Conservation (phyloP, 30 jellyfish, hydroid and myxozoan genomes). For the Clytia hemisphaerica region DNA sequence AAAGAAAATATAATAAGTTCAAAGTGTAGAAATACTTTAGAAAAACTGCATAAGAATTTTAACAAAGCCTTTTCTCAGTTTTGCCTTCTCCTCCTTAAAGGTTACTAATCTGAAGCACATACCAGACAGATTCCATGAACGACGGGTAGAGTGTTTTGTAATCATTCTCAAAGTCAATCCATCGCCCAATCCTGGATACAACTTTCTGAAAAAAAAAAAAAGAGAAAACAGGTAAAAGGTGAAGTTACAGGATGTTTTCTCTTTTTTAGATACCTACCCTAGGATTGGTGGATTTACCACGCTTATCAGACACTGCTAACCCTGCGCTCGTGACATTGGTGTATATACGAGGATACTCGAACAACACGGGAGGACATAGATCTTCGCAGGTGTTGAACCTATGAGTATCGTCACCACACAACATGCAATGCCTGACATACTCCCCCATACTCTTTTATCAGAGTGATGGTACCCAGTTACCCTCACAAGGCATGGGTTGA, state of each 20-base stretch:
- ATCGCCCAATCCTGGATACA: constrained; percentile 85
- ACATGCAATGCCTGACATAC: too few relatives aligned
- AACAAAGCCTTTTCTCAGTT: not conserved
- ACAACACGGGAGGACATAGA: too few relatives aligned
- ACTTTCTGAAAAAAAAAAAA: constrained; percentile 39
- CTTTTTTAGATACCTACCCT: too few relatives aligned
- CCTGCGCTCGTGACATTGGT: too few relatives aligned
- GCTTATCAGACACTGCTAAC: too few relatives aligned
- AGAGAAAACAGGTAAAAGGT: not conserved
- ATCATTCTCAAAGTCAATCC: constrained; percentile 99
- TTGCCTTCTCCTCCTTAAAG: not conserved
- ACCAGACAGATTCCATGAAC: constrained; percentile 99
- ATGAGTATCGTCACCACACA: too few relatives aligned
- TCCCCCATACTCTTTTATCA: too few relatives aligned
- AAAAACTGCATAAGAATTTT: not conserved
- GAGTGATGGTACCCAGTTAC: too few relatives aligned
- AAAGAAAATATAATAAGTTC: not conserved
- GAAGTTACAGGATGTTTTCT: not conserved
- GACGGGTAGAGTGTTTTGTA: constrained; percentile 96
- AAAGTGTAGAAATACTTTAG: not conserved
- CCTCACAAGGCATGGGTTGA: too few relatives aligned
- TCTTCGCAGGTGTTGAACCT: too few relatives aligned
- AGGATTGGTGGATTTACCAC: too few relatives aligned
- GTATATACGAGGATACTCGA: too few relatives aligned
- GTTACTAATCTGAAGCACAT: not conserved